Percentiles rank a stretch among this genome's conserved stretches.
Conservation (phyloP, 2,797 vertebrate species). For the Cottoperca gobio region DNA sequence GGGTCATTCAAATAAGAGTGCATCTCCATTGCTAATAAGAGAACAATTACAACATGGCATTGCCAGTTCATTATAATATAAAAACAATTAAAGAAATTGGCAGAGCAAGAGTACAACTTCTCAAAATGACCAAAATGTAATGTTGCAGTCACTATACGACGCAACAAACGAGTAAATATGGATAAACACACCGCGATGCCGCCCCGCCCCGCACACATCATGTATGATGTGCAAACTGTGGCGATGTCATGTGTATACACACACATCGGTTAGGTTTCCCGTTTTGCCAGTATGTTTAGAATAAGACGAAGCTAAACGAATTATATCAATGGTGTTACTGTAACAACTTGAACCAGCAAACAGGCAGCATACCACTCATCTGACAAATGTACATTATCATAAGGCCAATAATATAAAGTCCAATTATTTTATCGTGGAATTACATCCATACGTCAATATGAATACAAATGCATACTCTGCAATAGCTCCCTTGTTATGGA, state of each 20-base stretch:
- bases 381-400: conserved; percentile 7
- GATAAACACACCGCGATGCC: conserved; percentile 51
- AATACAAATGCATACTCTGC: neutral
- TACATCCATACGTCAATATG: neutral
- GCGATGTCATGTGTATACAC: conserved; percentile 9
- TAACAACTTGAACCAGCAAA: conserved; percentile 13
- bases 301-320: neutral
- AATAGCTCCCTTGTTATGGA: neutral
- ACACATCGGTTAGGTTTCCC: neutral
- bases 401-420: neutral
- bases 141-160: neutral
- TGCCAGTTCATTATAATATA: neutral
- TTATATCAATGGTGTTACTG: neutral
- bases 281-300: neutral
- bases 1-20: neutral
- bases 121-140: neutral
- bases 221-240: conserved; percentile 32
- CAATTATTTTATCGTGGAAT: neutral
- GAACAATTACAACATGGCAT: neutral
- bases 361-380: conserved; percentile 10
- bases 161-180: neutral
- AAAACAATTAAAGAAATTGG: neutral
- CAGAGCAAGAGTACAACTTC: neutral
- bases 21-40: neutral
- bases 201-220: conserved; percentile 71